These are phyloP conservation scores for Nomada lathburiana DNA, from an alignment of 2,888 invertebrate genomes.

Conservation along the genomic window DNA sequence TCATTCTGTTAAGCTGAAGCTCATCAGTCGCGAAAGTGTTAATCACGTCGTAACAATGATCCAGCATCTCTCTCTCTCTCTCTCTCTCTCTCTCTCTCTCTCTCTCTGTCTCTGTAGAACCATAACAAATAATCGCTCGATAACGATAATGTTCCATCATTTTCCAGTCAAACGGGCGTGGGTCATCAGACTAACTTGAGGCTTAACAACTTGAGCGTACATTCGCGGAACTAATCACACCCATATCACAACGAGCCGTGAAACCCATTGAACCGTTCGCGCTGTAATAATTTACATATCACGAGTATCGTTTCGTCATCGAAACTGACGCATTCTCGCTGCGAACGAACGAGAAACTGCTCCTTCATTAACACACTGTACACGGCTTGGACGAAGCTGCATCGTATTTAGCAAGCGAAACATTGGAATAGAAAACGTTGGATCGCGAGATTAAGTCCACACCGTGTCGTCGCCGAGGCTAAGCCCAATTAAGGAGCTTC, in stretches of 20 bases:
- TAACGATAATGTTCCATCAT: too few species aligned
- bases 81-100: too few species aligned
- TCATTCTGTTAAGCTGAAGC: neutral
- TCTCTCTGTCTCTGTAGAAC: neutral
- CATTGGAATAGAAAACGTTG: neutral
- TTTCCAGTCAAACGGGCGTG: conserved; percentile 6
- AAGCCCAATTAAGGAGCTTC: neutral
- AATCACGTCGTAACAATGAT: conserved; percentile 13
- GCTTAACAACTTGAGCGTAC: conserved; percentile 19
- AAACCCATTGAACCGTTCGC: neutral
- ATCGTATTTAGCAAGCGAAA: too few species aligned
- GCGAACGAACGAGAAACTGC: neutral
- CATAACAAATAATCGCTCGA: conserved; percentile 2
- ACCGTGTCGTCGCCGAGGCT: neutral
- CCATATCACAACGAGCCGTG: neutral
- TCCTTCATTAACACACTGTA: conserved; percentile 1
- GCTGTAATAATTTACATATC: conserved; percentile 10
- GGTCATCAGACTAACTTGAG: conserved; percentile 30
- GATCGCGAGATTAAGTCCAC: neutral
- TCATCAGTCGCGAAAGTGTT: conserved; percentile 40
- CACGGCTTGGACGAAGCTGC: neutral
- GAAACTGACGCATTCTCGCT: neutral
- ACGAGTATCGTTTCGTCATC: conserved; percentile 10
- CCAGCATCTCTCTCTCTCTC: neutral
- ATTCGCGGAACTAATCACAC: conserved; percentile 20